Conservation (phyloP, 2,888 invertebrate genomes). For the Linhomoeus sp. region DNA sequence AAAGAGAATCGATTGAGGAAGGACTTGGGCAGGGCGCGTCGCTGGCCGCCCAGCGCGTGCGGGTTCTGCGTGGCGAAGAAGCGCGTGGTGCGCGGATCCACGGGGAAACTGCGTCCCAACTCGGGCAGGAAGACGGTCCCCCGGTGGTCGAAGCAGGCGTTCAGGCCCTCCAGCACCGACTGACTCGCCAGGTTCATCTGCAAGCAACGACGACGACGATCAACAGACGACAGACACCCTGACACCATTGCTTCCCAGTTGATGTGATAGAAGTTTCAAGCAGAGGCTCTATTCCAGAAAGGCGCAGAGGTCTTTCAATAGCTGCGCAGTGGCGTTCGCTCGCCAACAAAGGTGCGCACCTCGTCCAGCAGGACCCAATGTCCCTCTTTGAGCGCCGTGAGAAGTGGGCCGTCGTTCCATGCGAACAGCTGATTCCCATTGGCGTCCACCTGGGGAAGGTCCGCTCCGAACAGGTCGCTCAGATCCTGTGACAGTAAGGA, state of each 20-base stretch:
- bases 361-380: conserved; percentile 95
- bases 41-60: conserved; percentile 73
- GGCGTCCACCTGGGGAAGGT: conserved; percentile 69
- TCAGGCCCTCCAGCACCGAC: conserved; percentile 89
- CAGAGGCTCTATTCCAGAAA: too few species aligned
- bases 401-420: conserved; percentile 86
- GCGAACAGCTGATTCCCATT: conserved; percentile 60
- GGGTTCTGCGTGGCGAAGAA: conserved; percentile 98
- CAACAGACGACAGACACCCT: neutral
- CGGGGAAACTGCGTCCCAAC: conserved; percentile 44
- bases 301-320: too few species aligned
- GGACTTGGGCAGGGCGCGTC: conserved; percentile 82
- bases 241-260: too few species aligned
- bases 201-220: neutral
- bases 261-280: too few species aligned
- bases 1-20: conserved; percentile 92
- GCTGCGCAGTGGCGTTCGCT: neutral
- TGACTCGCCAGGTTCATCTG: conserved; percentile 86
- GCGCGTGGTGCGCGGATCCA: conserved; percentile 41
- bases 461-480: conserved; percentile 89
- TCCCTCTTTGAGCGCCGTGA: conserved; percentile 71
- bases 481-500: conserved; percentile 46
- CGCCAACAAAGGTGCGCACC: conserved; percentile 22
- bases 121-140: conserved; percentile 90
- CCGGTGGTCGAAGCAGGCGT: conserved; percentile 92